These are phyloP conservation scores for Noctua janthe DNA, from an alignment of 2,888 invertebrate species.

Conservation along the genomic window DNA sequence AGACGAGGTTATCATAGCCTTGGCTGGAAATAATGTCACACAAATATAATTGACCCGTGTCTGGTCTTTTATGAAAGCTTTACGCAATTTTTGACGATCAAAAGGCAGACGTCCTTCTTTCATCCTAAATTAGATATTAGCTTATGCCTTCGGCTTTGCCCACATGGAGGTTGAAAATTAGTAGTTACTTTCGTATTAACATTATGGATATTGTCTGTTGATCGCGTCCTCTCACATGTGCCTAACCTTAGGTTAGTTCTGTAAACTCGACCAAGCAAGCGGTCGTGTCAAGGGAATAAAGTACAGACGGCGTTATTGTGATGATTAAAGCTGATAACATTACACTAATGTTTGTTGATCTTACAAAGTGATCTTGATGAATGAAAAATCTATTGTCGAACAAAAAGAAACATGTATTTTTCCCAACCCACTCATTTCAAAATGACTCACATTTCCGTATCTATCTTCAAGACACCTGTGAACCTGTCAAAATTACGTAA, in stretches of 20 bases:
- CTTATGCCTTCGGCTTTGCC: too few species aligned
- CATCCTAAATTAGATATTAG: too few species aligned
- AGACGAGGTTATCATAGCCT: too few species aligned
- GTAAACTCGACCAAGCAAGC: background rate
- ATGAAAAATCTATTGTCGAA: slow-evolving; percentile 32
- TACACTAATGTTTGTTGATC: background rate
- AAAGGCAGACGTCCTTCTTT: too few species aligned
- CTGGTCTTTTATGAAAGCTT: too few species aligned
- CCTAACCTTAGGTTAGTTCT: background rate
- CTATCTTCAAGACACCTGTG: slow-evolving; percentile 64
- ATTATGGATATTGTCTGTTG: background rate
- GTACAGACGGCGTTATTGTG: background rate
- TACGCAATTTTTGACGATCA: too few species aligned
- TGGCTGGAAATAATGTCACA: too few species aligned
- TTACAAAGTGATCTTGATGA: slow-evolving; percentile 24
- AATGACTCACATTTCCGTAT: slow-evolving; percentile 64
- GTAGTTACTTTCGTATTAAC: too few species aligned
- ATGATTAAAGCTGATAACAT: background rate
- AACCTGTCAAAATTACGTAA: slow-evolving; percentile 65
- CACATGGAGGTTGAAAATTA: too few species aligned
- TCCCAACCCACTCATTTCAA: slow-evolving; percentile 24
- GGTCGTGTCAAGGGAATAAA: background rate
- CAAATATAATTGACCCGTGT: too few species aligned
- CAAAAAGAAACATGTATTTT: background rate
- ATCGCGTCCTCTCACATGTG: too few species aligned